Evolutionary conservation across 1,140 invertebrate genomes (phyloP).

Genomic region (Stegodyphus dumicola): DNA sequence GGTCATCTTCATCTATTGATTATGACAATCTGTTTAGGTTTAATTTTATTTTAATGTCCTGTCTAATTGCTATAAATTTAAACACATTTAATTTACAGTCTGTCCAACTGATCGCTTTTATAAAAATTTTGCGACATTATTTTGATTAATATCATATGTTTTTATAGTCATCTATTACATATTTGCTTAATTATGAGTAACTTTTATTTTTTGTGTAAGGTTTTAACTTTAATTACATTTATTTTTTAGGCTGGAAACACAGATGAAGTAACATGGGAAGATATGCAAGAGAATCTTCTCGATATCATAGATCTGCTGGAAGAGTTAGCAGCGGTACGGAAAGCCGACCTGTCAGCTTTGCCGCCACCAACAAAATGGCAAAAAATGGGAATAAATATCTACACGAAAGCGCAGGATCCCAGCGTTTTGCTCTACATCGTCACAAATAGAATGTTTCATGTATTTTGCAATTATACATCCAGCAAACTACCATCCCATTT

Average conservation of each 20-base stretch:
- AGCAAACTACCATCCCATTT: not conserved
- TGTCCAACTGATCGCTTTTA: too few relatives aligned
- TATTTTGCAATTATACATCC: slow-evolving; percentile 11
- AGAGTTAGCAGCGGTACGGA: not conserved
- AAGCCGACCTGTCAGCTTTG: slow-evolving; percentile 10
- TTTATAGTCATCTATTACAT: too few relatives aligned
- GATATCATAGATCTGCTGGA: slow-evolving; percentile 26
- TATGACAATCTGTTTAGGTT: too few relatives aligned
- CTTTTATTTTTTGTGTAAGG: too few relatives aligned
- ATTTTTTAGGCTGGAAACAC: slow-evolving; percentile 23
- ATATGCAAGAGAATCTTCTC: slow-evolving; percentile 30
- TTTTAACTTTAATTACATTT: not conserved
- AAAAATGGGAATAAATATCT: slow-evolving; percentile 11
- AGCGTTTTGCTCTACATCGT: slow-evolving; percentile 18
- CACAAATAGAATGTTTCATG: slow-evolving; percentile 13
- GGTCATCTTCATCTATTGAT: too few relatives aligned
- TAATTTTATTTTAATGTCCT: too few relatives aligned
- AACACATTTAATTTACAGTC: too few relatives aligned
- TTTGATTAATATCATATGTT: too few relatives aligned
- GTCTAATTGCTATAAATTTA: too few relatives aligned
- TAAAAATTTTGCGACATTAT: too few relatives aligned
- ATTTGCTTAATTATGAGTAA: too few relatives aligned
- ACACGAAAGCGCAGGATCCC: slow-evolving; percentile 4
- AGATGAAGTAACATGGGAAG: slow-evolving; percentile 34
- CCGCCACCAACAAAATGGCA: slow-evolving; percentile 20